Evolutionary conservation across 2,797 vertebrate genomes (phyloP).

Genomic region (Kryptolebias ocellatus): DNA sequence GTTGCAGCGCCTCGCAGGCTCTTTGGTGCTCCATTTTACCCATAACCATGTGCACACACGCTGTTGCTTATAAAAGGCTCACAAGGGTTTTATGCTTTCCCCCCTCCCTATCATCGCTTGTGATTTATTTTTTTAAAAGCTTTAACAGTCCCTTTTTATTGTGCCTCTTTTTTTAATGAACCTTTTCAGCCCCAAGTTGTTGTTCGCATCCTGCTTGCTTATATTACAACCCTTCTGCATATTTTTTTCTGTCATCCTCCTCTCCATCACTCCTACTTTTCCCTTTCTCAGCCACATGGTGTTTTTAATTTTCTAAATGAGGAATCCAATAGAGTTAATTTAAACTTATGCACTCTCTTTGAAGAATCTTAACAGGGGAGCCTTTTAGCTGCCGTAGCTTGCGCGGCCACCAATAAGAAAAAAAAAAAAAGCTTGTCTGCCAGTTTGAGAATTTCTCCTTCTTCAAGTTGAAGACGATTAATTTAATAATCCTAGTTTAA

Average conservation of each 20-base stretch:
- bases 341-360: constrained; percentile 59
- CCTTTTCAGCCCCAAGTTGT: constrained; percentile 39
- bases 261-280: constrained; percentile 25
- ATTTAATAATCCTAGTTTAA: constrained; percentile 59
- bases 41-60: background rate
- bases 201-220: constrained; percentile 42
- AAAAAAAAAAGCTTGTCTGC: constrained; percentile 3
- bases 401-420: constrained; percentile 10
- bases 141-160: constrained; percentile 26
- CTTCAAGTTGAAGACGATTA: constrained; percentile 41
- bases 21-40: constrained; percentile 36
- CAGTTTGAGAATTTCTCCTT: constrained; percentile 39
- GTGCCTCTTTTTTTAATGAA: constrained; percentile 35
- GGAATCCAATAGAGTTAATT: constrained; percentile 66
- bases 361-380: constrained; percentile 48
- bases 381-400: constrained; percentile 44
- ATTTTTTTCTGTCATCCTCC: constrained; percentile 12
- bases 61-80: constrained; percentile 10
- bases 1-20: constrained; percentile 31
- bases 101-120: background rate
- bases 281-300: constrained; percentile 45
- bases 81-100: constrained; percentile 2
- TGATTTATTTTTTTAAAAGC: constrained; percentile 16
- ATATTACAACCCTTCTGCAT: constrained; percentile 14
- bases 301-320: constrained; percentile 69